Evolutionary conservation across 2,888 invertebrate genomes (phyloP).

Genomic region (Ligdia adustata): DNA sequence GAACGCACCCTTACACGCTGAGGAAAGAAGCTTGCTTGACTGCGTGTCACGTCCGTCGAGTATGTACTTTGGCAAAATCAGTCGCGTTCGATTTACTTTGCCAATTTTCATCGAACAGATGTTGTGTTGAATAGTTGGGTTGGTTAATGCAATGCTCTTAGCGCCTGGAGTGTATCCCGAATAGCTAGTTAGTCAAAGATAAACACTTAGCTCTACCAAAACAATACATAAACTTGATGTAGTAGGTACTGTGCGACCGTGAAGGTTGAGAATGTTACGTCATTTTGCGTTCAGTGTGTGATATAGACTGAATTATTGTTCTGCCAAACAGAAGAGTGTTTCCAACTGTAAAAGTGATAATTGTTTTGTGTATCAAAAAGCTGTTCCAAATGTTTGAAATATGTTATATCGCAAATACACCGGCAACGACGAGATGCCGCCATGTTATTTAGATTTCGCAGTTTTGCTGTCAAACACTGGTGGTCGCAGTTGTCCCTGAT

Average conservation of each 20-base stretch:
- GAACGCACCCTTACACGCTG: slow-evolving; percentile 32
- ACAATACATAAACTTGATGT: slow-evolving; percentile 53
- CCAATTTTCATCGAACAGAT: slow-evolving; percentile 34
- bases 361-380: slow-evolving; percentile 50
- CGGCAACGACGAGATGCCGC: slow-evolving; percentile 82
- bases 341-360: slow-evolving; percentile 50
- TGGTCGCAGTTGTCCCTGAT: slow-evolving; percentile 65
- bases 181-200: slow-evolving; percentile 29
- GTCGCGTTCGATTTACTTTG: slow-evolving; percentile 70
- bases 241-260: slow-evolving; percentile 73
- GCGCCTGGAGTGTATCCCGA: slow-evolving; percentile 41
- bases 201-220: slow-evolving; percentile 16
- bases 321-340: slow-evolving; percentile 59
- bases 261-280: slow-evolving; percentile 84
- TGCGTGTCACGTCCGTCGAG: slow-evolving; percentile 75
- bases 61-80: slow-evolving; percentile 72
- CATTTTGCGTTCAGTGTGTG: slow-evolving; percentile 79
- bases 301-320: slow-evolving; percentile 68
- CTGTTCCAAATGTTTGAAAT: slow-evolving; percentile 59
- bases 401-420: slow-evolving; percentile 61
- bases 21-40: slow-evolving; percentile 72
- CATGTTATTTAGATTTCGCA: slow-evolving; percentile 77
- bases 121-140: slow-evolving; percentile 30
- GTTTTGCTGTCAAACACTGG: slow-evolving; percentile 78
- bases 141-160: slow-evolving; percentile 25